Evolutionary conservation across 2,888 invertebrate species (phyloP), one percentile per base, ranked within the genome.

Genomic region (Lithophane semibrunnea): DNA sequence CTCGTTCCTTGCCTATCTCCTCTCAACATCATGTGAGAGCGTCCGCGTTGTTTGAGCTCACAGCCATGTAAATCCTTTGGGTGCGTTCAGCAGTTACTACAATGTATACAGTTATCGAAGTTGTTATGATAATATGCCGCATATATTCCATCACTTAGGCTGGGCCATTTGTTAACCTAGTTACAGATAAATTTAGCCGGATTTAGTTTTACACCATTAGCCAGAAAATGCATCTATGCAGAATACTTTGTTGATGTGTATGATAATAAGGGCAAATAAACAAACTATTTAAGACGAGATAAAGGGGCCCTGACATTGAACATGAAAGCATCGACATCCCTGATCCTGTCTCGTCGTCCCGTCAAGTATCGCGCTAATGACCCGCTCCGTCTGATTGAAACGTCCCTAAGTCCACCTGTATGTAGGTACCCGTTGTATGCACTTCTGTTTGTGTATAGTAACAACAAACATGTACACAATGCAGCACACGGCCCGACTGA

Each of bases 111-210:
- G 69, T 60, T 84, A 84, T 82, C 84, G 70, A 60, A 56, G 65
- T 56, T 56, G 65, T 75, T 78, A 86, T 88, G 86, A 80, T 82
- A 82, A 82, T 82, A 64, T 18, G 37, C 29, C 54, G 75, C 75
- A 80, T 84, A 67, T 37, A 84, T 84, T 60, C 54, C 70, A 58
- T 79, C 70, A 80, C 70, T 71, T 44, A 44, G 42, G 37, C 60
- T 37, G 49, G 29, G 61, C 52, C 29, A 29, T 70, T 69, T 52
- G 80, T 70, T 44, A 73, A 64, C 54, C 24, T 37, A 16, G 29
- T 64, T 56, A 16, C 47, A 60, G 24, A n/a, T 49, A 60, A 65
- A 58, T 65, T 21, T 65, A 47, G 52, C 44, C 58, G 56, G 44
- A 49, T 37, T 66, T 56, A 24, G n/a, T 21, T 75, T 54, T 42